phyloP scores from a whole-genome alignment of 2,888 invertebrate genomes.

The Stenolophus ochropezus region DNA sequence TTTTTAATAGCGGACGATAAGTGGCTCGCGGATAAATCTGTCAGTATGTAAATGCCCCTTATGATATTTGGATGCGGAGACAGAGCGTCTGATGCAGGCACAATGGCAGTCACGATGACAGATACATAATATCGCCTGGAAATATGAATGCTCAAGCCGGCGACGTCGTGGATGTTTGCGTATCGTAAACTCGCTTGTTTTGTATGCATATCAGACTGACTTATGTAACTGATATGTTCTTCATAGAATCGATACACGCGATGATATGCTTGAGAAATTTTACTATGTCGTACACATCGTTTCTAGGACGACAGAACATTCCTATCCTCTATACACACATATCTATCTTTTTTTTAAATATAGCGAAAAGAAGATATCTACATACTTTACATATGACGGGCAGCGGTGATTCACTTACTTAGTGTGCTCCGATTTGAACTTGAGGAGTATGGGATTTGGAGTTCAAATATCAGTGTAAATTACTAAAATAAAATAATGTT shows the following conservation, averaged over 20 bases:
- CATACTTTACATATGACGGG: no score
- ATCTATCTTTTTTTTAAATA: no score
- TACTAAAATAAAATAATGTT: no score
- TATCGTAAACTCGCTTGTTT: slow-evolving; percentile 19
- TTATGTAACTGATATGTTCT: slow-evolving; percentile 28
- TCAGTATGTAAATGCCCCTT: slow-evolving; percentile 72
- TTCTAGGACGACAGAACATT: neutral
- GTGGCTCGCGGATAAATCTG: slow-evolving; percentile 69
- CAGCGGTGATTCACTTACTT: no score
- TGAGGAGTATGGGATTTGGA: no score
- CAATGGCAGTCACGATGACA: slow-evolving; percentile 46
- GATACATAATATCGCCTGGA: slow-evolving; percentile 55
- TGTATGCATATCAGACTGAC: slow-evolving; percentile 29
- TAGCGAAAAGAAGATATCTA: no score
- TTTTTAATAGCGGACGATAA: slow-evolving; percentile 57
- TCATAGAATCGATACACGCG: slow-evolving; percentile 26
- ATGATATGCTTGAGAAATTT: slow-evolving; percentile 17
- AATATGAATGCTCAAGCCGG: slow-evolving; percentile 45
- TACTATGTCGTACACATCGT: neutral
- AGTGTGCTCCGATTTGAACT: no score
- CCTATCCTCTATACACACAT: no score
- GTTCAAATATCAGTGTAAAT: no score
- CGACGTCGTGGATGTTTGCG: slow-evolving; percentile 10
- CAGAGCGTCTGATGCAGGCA: slow-evolving; percentile 5
- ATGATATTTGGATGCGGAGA: slow-evolving; percentile 68